Percentiles rank a stretch among this genome's conserved stretches.
Evolutionary conservation across 2,888 invertebrate species (phyloP).

Genomic region (Aphrophora alni): DNA sequence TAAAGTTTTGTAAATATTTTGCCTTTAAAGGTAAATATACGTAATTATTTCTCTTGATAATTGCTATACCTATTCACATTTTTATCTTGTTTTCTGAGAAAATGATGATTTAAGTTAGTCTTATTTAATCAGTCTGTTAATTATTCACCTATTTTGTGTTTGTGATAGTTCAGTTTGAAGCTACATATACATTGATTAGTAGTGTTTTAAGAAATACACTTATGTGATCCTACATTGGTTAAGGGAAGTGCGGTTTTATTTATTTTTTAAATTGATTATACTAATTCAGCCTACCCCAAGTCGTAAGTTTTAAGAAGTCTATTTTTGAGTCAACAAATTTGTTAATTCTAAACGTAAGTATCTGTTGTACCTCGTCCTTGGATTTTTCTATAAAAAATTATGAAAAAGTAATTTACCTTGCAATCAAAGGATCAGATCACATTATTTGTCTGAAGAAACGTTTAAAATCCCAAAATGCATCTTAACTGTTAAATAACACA

Average conservation of each 20-base stretch:
- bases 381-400: no score
- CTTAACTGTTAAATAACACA: no score
- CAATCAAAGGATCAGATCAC: no score
- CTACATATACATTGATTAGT: neutral
- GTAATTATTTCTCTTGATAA: slow-evolving; percentile 7
- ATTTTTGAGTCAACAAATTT: no score
- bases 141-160: neutral
- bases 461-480: no score
- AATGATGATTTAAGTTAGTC: neutral
- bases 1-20: slow-evolving; percentile 10
- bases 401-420: no score
- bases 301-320: neutral
- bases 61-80: neutral
- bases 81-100: neutral
- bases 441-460: no score
- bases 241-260: neutral
- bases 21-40: slow-evolving; percentile 7
- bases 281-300: neutral
- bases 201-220: neutral
- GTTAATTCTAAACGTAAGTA: no score
- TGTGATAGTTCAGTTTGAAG: neutral
- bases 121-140: neutral
- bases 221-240: neutral
- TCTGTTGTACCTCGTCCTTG: no score
- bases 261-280: neutral